These are phyloP conservation scores for Aphis gossypii DNA, from an alignment of 1,140 invertebrate genomes.

Conservation along the genomic window DNA sequence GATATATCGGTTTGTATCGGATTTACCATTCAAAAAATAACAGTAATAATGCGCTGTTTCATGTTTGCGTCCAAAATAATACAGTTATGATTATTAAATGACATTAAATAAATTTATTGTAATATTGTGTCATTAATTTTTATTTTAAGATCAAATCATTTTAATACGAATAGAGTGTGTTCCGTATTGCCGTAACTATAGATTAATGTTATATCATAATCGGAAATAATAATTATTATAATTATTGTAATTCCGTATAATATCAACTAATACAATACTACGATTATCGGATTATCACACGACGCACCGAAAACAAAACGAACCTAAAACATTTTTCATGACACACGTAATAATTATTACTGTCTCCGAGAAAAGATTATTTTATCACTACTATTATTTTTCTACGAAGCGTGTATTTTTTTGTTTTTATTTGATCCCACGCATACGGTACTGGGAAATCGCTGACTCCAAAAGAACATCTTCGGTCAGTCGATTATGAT, in stretches of 20 bases:
- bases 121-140: not conserved
- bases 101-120: no score
- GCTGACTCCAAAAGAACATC: not conserved
- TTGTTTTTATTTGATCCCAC: not conserved
- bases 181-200: not conserved
- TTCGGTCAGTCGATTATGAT: constrained; percentile 14
- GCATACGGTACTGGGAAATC: not conserved
- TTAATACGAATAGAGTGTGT: not conserved
- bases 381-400: not conserved
- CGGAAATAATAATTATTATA: not conserved
- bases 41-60: no score
- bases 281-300: not conserved
- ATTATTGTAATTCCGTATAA: not conserved
- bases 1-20: not conserved
- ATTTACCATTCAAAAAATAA: not conserved
- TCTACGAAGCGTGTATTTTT: not conserved
- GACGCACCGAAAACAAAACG: not conserved
- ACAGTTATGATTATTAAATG: not conserved
- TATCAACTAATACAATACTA: not conserved
- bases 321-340: not conserved
- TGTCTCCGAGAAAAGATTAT: not conserved
- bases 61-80: not conserved
- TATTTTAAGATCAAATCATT: not conserved
- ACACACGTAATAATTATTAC: not conserved
- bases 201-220: not conserved